Conservation (phyloP, 2,797 vertebrate genomes). For the Danionella dracula region DNA sequence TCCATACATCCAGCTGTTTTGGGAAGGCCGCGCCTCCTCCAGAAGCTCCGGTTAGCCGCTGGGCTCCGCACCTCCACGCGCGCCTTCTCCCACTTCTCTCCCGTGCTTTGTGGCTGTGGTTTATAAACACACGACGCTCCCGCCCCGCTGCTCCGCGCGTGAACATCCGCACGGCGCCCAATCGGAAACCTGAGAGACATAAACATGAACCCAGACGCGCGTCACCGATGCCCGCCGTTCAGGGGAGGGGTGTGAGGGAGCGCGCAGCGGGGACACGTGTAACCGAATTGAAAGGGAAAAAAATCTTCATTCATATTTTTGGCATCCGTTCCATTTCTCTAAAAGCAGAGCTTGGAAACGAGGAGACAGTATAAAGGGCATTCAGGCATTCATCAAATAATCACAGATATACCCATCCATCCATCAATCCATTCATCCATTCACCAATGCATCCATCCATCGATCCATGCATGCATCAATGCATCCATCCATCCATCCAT, state of each 20-base stretch:
- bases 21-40: constrained; percentile 72
- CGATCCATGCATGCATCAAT: too few relatives aligned
- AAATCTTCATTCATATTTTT: background rate
- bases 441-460: too few relatives aligned
- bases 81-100: constrained; percentile 57
- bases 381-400: too few relatives aligned
- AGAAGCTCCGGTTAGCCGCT: constrained; percentile 62
- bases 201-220: constrained; percentile 62
- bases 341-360: too few relatives aligned
- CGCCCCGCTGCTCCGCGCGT: constrained; percentile 60
- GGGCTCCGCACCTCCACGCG: constrained; percentile 42
- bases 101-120: constrained; percentile 59
- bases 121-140: constrained; percentile 71
- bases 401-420: too few relatives aligned
- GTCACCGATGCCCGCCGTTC: constrained; percentile 52
- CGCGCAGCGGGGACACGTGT: background rate
- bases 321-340: background rate
- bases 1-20: constrained; percentile 79
- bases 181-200: constrained; percentile 56
- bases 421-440: too few relatives aligned
- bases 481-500: too few relatives aligned
- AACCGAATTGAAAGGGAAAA: background rate
- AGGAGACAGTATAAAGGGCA: background rate
- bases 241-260: background rate
- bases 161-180: constrained; percentile 47